phyloP scores from a whole-genome alignment of 2,888 invertebrate genomes.

The Pharmacophagus antenor region DNA sequence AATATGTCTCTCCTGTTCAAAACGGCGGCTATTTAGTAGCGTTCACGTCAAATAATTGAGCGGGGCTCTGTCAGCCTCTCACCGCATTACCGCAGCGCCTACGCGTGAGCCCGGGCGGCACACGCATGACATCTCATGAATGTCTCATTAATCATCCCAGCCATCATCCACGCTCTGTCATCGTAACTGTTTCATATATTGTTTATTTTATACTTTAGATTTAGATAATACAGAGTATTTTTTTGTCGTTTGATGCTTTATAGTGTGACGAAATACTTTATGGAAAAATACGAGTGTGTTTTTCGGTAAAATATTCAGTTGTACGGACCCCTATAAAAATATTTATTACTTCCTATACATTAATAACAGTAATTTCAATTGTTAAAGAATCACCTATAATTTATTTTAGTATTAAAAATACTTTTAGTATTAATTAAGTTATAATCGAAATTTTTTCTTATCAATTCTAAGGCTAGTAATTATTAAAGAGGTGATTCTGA shows the following conservation, averaged over 20 bases:
- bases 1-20: neutral
- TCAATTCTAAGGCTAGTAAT: no score
- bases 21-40: constrained; percentile 11
- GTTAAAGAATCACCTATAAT: no score
- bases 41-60: constrained; percentile 38
- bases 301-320: no score
- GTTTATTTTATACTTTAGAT: constrained; percentile 8
- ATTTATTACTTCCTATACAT: no score
- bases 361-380: no score
- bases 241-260: neutral
- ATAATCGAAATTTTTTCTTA: no score
- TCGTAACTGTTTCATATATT: constrained; percentile 15
- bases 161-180: constrained; percentile 33
- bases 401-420: no score
- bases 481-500: no score
- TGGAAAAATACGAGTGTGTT: no score
- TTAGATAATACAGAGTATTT: neutral
- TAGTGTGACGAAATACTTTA: no score
- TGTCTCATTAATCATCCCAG: constrained; percentile 69
- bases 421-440: no score
- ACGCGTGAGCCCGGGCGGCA: constrained; percentile 63
- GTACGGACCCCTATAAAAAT: no score
- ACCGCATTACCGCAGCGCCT: constrained; percentile 65
- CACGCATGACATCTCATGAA: constrained; percentile 67
- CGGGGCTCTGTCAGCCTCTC: constrained; percentile 45